These are phyloP conservation scores for Serinus canaria DNA, from an alignment of 2,113 vertebrate species.

Conservation along the genomic window DNA sequence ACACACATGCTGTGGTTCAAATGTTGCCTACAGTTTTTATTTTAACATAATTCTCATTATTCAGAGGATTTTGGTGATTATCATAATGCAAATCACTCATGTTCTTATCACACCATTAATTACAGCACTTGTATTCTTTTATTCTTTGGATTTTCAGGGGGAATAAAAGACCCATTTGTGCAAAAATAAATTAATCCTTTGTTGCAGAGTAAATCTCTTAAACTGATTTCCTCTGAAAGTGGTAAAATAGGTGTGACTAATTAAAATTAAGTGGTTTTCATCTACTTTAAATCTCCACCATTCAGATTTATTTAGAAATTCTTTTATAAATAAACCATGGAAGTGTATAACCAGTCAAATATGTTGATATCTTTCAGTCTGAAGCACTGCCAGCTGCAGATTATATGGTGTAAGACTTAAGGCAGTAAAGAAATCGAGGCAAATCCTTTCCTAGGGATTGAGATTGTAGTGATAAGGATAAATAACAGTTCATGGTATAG, in stretches of 20 bases:
- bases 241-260: not conserved
- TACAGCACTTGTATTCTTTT: constrained; percentile 16
- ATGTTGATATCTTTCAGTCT: not conserved
- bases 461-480: not conserved
- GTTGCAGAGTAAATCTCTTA: not conserved
- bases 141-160: not conserved
- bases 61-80: not conserved
- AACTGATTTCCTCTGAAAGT: not conserved
- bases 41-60: not conserved
- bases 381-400: constrained; percentile 6
- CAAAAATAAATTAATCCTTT: not conserved
- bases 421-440: not conserved
- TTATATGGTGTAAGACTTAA: not conserved
- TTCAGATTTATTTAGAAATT: not conserved
- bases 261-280: constrained; percentile 29
- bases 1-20: fast-evolving
- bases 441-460: not conserved
- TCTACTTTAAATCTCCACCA: not conserved
- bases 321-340: not conserved
- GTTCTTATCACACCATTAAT: not conserved
- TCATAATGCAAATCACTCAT: not conserved
- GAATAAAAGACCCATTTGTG: not conserved
- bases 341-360: not conserved
- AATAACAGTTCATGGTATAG: not conserved
- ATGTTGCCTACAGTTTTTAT: not conserved